These are phyloP conservation scores for Stichodactyla helianthus DNA, from an alignment of 64 coral and sea anemone genomes.

Conservation along the genomic window DNA sequence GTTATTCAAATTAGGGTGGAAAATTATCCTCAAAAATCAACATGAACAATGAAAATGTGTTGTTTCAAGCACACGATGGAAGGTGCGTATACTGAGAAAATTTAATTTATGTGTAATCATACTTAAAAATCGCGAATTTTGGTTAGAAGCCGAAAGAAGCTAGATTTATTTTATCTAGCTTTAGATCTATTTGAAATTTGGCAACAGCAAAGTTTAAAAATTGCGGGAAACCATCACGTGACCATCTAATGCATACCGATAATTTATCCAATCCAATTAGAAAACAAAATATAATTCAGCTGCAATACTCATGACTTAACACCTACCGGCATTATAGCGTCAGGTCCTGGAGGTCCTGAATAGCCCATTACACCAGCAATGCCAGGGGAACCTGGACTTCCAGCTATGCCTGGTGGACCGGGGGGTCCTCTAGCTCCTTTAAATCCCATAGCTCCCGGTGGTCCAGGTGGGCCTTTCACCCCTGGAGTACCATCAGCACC, in stretches of 20 bases:
- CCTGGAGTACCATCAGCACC: conserved; percentile 67
- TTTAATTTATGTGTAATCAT: background rate
- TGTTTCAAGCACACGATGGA: no score
- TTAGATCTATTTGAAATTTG: no score
- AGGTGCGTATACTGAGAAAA: no score
- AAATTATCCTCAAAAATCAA: no score
- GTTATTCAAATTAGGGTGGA: no score
- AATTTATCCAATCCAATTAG: no score
- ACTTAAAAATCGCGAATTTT: no score
- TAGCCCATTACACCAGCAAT: conserved; percentile 51
- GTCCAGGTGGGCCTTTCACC: conserved; percentile 57
- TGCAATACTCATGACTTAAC: background rate
- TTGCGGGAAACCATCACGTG: background rate
- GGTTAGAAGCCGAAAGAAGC: no score
- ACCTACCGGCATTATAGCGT: conserved; percentile 80
- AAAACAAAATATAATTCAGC: no score
- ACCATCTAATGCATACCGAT: background rate
- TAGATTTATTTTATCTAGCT: no score
- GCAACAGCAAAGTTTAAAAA: background rate
- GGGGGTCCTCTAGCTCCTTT: conserved; percentile 66
- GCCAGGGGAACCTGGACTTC: conserved; percentile 78
- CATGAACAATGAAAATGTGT: no score
- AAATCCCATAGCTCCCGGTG: conserved; percentile 62
- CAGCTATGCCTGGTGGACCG: conserved; percentile 77
- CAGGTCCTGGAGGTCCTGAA: conserved; percentile 68